phyloP scores from a whole-genome alignment of 2,113 vertebrate species.

The Alexandromys fortis region DNA sequence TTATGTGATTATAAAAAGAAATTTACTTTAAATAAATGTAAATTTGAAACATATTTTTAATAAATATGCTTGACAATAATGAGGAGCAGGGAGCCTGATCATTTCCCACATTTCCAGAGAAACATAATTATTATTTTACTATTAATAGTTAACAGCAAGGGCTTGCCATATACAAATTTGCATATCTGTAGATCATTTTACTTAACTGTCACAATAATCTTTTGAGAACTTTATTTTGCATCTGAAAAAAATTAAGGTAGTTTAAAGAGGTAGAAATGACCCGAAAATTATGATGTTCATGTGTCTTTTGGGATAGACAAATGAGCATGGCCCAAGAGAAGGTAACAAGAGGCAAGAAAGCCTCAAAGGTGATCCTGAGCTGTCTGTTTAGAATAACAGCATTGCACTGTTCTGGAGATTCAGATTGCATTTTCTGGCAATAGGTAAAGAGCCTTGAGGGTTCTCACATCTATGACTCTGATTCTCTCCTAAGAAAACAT shows the following conservation, averaged over 20 bases:
- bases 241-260: neutral
- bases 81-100: neutral
- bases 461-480: neutral
- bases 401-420: neutral
- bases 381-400: neutral
- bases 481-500: constrained; percentile 26
- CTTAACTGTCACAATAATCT: constrained; percentile 18
- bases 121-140: constrained; percentile 42
- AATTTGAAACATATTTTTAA: constrained; percentile 12
- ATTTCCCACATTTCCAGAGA: neutral
- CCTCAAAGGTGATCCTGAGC: neutral
- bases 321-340: neutral
- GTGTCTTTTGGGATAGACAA: neutral
- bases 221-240: neutral
- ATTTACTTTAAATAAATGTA: constrained; percentile 24
- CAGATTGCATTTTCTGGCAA: neutral
- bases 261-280: neutral
- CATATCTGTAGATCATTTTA: neutral
- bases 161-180: neutral
- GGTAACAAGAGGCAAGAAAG: neutral
- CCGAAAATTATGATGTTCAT: neutral
- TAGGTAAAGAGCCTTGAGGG: neutral
- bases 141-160: neutral
- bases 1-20: constrained; percentile 20
- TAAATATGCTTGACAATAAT: neutral